Evolutionary conservation across 2,888 invertebrate genomes (phyloP), one percentile per base, ranked within the genome.

Genomic region (Piscicola geometra): DNA sequence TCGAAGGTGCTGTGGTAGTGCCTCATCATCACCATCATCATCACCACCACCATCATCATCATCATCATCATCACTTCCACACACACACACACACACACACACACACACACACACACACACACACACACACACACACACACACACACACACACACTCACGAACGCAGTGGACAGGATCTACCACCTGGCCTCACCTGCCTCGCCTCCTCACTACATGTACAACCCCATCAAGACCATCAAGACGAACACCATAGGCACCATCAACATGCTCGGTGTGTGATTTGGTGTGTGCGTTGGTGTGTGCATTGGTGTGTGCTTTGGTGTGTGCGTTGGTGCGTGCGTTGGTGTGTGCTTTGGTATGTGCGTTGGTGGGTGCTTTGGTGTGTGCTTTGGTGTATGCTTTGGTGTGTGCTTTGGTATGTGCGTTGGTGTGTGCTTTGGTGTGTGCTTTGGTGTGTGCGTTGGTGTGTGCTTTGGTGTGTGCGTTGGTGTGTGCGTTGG

Each of bases 181-280:
- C 98, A 99, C 85, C 88, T 99, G 83, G 99, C 99, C 28, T 97
- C 97, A 84, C 99, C 99, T 15, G 99, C 99, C 0, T 96, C 96
- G 81, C 99, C 99, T 32, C 97, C 96, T 0, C 98, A 99, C 87
- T 99, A 99, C 84, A 99, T 99, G 99, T 92, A 93, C 84, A 99
- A 99, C 88, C 98, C 99, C 41, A 97, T 99, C 1, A 99, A 99
- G 87, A 99, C 99, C 25, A 93, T 99, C 80, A 99, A 99, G 86
- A 98, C 98, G 0, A 99, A 99, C 86, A 96, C 98, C 0, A 88
- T 99, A 84, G 99, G 88, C 18, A 87, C 88, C n/a, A 87, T 88
- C 78, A 88, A 88, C 79, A 86, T 88, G 86, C 82, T 88, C 3
- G 88, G 86, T 85, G 78, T 79, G 82, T 76, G 21, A n/a, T n/a